Evolutionary conservation across 1,140 invertebrate genomes (phyloP).

Genomic region (Stenopsyche tienmushanensis): DNA sequence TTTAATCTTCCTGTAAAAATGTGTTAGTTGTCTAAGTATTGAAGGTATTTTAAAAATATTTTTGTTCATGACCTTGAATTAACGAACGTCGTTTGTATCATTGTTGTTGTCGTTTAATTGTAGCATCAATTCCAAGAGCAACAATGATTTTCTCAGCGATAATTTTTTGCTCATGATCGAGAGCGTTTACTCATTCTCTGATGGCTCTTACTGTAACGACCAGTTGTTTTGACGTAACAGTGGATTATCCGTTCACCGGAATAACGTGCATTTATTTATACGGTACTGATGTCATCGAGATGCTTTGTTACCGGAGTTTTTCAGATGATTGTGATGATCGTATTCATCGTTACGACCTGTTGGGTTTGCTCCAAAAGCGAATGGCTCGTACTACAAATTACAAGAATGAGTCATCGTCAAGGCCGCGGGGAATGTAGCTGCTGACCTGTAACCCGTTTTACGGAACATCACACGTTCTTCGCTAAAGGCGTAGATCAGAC

Average conservation of each 20-base stretch:
- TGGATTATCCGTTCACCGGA: neutral
- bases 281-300: neutral
- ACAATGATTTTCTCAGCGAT: too few species aligned
- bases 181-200: too few species aligned
- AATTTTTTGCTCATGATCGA: too few species aligned
- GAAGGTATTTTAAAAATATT: too few species aligned
- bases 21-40: too few species aligned
- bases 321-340: neutral
- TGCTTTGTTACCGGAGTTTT: neutral
- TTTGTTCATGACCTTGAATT: too few species aligned
- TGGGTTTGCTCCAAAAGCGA: neutral
- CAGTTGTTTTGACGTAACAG: neutral
- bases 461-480: neutral
- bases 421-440: neutral
- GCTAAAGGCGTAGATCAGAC: neutral
- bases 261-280: neutral
- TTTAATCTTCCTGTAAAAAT: too few species aligned
- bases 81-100: too few species aligned
- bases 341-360: neutral
- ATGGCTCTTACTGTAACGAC: neutral
- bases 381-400: neutral
- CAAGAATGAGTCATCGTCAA: slow-evolving; percentile 7
- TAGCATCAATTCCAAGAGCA: too few species aligned
- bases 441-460: neutral
- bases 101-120: too few species aligned